Percentiles rank a stretch among this genome's conserved stretches.
Evolutionary conservation across 2,797 vertebrate genomes (phyloP).

Genomic region (Halcyon chelicuti): DNA sequence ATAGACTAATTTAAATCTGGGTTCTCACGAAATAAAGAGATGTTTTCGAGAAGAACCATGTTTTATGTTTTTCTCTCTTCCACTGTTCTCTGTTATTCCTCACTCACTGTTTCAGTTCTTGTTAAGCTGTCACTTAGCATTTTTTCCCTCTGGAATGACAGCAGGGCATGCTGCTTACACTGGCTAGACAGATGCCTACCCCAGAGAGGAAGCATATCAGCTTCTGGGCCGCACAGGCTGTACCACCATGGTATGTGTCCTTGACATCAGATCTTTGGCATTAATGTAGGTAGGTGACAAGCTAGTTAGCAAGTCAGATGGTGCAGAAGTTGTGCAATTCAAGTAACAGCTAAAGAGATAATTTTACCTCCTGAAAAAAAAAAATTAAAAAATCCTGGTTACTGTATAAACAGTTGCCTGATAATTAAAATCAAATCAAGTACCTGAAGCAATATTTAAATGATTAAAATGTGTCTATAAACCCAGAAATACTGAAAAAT

Average conservation of each 20-base stretch:
- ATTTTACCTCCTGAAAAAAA: neutral
- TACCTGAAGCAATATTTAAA: neutral
- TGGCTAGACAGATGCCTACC: slow-evolving; percentile 51
- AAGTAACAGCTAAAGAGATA: slow-evolving; percentile 6
- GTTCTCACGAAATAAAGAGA: neutral
- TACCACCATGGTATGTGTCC: neutral
- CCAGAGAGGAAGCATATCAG: slow-evolving; percentile 37
- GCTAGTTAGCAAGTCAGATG: neutral
- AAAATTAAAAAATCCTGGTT: neutral
- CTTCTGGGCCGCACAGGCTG: slow-evolving; percentile 31
- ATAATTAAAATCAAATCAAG: neutral
- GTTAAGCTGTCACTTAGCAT: slow-evolving; percentile 56
- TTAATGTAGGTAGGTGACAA: neutral
- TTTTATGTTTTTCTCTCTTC: slow-evolving; percentile 7
- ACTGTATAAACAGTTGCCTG: neutral
- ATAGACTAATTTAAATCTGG: neutral
- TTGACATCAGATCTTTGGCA: slow-evolving; percentile 40
- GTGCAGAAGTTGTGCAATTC: neutral
- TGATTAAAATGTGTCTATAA: neutral
- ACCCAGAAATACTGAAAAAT: neutral
- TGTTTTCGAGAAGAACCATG: neutral
- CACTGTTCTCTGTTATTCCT: neutral
- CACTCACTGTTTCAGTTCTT: slow-evolving; percentile 13
- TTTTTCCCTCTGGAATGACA: slow-evolving; percentile 58
- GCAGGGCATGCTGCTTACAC: slow-evolving; percentile 29